These are phyloP conservation scores for Neomonachus schauinslandi DNA, from an alignment of 2,113 vertebrate species.

Conservation along the genomic window DNA sequence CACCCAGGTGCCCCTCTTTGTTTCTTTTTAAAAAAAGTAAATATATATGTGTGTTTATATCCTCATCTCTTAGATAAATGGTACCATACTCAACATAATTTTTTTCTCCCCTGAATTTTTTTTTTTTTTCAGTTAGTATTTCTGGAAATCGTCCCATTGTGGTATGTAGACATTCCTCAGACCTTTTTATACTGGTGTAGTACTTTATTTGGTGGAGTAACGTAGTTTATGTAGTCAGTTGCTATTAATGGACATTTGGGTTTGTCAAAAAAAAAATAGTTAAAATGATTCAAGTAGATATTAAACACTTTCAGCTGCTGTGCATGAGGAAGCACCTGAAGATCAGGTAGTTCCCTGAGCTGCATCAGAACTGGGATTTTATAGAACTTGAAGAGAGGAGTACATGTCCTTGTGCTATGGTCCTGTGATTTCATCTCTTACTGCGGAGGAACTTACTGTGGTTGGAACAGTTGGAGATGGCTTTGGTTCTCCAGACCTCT, in stretches of 20 bases:
- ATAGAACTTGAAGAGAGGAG: not conserved
- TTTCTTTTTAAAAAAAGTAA: not conserved
- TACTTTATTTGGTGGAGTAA: not conserved
- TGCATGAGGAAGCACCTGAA: not conserved
- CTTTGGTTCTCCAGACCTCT: not conserved
- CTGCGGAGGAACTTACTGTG: not conserved
- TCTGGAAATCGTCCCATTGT: not conserved
- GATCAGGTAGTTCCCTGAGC: too few species aligned
- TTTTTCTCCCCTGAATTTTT: not conserved
- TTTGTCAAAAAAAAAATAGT: conserved; percentile 21
- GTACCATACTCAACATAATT: not conserved
- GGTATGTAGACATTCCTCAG: not conserved
- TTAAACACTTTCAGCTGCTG: not conserved
- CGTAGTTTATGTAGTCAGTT: not conserved
- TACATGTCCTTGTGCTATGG: not conserved
- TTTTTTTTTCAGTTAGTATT: not conserved
- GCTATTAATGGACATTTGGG: not conserved
- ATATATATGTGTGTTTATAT: not conserved
- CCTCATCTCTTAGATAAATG: not conserved
- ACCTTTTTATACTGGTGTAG: not conserved
- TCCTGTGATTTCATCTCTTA: not conserved
- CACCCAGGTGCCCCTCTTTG: too few species aligned
- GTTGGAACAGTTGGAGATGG: not conserved
- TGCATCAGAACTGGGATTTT: not conserved
- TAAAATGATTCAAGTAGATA: not conserved